Base-by-base conservation (phyloP, 2,888 invertebrate species). In the Matsumyia berberina region DNA sequence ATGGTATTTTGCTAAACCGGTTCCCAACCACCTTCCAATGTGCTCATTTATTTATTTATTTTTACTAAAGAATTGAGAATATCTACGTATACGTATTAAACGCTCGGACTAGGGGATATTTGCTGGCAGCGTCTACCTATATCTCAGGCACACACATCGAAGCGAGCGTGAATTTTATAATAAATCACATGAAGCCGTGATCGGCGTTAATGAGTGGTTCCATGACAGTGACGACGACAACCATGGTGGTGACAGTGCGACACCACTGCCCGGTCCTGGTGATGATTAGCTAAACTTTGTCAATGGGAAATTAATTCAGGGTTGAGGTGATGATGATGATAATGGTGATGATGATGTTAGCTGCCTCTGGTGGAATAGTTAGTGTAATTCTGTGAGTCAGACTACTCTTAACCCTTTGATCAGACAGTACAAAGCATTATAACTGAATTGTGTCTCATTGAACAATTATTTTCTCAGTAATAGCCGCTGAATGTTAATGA, bases 1-100 rank as follows among this genome's bases (percentile, higher is more conserved):
- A 79, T 83, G 80, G 85, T 66, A 76, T 85, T 24, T 80, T 80
- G 85, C 69, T 46, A 76, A 85, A 85, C 85, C 85, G 85, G 85
- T 85, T 76, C 44, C 53, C 44, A 44, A 53, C 72, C 44, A 58
- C 64, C 55, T 72, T 77, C 69, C 81, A 70, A 70, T 58, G 24
- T 24, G 4, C 4, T 4, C 4, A 44, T 58, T 42, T 55, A 44
- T 51, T 17, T 73, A 31, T 70, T 39, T 78, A 24, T 67, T 33
- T 55, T 62, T 55, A 57, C 33, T 55, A 42, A 69, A 55, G 58
- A 37, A 46, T 35, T 60, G 60, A 35, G 70, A 62, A 53, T 57
- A 24, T 24, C n/a, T n/a, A n/a, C n/a, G 4, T 24, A 4, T 24
- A 24, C 1, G 24, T 24, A 55, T 70, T 62, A 62, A 70, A 17